phyloP scores from a whole-genome alignment of 2,888 invertebrate genomes.

The Netelia virgata region DNA sequence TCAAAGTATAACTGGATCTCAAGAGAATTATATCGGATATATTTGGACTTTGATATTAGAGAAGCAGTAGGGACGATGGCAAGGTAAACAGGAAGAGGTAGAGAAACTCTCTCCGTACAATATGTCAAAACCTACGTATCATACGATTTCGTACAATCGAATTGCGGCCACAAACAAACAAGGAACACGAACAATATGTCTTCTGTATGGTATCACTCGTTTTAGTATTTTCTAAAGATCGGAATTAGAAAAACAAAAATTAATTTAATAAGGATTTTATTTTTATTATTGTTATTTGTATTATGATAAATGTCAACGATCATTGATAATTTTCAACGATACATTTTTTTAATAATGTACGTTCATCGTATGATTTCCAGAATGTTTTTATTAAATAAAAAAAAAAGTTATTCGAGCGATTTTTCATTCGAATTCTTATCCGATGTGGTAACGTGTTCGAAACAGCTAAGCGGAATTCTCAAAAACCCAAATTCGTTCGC shows the following conservation, averaged over 20 bases:
- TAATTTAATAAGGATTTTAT: too few relatives aligned
- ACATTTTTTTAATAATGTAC: not conserved
- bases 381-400: too few relatives aligned
- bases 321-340: not conserved
- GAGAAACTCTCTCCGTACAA: conserved; percentile 41
- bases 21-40: conserved; percentile 28
- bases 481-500: conserved; percentile 15
- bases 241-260: too few relatives aligned
- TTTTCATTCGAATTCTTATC: not conserved
- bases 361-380: not conserved
- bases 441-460: not conserved
- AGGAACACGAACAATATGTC: not conserved
- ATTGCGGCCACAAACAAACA: conserved; percentile 27
- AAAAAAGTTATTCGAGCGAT: too few relatives aligned
- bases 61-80: not conserved
- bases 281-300: too few relatives aligned
- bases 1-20: not conserved
- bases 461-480: conserved; percentile 27
- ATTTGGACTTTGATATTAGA: not conserved
- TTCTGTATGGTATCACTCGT: not conserved
- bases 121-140: conserved; percentile 6
- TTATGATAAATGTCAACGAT: too few relatives aligned
- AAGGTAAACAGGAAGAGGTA: conserved; percentile 10
- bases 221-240: too few relatives aligned
- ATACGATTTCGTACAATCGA: conserved; percentile 32